Base-by-base conservation (phyloP, 2,113 vertebrate species). In the Hydropotes inermis region DNA sequence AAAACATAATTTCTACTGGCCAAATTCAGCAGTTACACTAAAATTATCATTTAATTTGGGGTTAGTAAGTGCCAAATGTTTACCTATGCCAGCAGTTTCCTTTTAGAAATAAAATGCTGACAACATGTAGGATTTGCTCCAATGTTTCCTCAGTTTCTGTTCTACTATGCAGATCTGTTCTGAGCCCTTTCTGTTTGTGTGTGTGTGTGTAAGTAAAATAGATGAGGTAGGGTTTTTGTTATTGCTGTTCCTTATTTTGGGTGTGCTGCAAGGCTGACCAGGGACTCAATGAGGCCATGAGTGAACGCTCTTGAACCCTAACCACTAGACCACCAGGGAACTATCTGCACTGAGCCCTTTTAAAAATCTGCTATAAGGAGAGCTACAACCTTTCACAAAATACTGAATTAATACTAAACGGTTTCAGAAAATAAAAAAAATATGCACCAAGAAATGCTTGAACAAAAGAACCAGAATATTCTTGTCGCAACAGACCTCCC, bases 101-200 rank as follows among this genome's bases (percentile, higher is more conserved):
- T 84, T 87, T 86, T 25, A 86, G 43, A 94, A 93, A 87, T 15
- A 83, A 95, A 91, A 97, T 74, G 64, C 10, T 55, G 21, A 83
- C 61, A 95, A 86, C 30, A 87, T 45, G 3, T 0, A 87, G 70
- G 36, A 76, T 82, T 36, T 39, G 36, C 28, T 39, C 57, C 36
- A 92, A 14, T 19, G 3, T 76, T 30, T 78, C 54, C 5, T 95
- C 9, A 5, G 47, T 81, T 30, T 78, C 58, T 79, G 67, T n/a
- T 79, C 52, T 91, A 25, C 28, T 19, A 50, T 0, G 25, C 36
- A 92, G 19, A 39, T n/a, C 33, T 95, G 23, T 43, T 33, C 15
- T 43, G 76, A 70, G 74, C 0, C 7, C 39, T 57, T 70, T 90
- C 4, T 79, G 13, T 28, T 1, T 14, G 36, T 2, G n/a, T 39